A percentile compares a stretch with the other conserved stretches of the same genome.
Conservation (phyloP, 2,113 vertebrate genomes). For the Orycteropus afer region DNA sequence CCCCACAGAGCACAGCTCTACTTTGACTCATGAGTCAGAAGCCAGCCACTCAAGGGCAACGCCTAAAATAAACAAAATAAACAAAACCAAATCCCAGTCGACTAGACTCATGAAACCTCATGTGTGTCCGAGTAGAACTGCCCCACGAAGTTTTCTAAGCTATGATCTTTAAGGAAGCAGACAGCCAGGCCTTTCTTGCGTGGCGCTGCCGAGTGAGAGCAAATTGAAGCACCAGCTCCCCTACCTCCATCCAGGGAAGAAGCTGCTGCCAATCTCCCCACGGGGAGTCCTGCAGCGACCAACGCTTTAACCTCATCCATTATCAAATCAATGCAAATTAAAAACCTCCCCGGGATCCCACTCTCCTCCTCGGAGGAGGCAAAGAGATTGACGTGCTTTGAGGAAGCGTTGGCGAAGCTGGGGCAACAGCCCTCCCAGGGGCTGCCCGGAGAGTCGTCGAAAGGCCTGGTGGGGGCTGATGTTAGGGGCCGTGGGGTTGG, state of each 20-base stretch:
- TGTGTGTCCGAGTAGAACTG: not conserved
- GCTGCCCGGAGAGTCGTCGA: not conserved
- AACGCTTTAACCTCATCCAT: not conserved
- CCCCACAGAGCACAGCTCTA: no score
- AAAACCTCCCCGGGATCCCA: constrained; percentile 17
- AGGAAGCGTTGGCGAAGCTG: not conserved
- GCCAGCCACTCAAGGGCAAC: no score
- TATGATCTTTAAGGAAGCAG: not conserved
- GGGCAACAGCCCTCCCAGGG: not conserved
- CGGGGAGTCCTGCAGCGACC: not conserved
- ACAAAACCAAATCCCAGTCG: not conserved
- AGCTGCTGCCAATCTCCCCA: not conserved
- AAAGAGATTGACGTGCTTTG: not conserved
- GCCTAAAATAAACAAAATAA: no score
- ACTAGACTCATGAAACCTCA: not conserved
- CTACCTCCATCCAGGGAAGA: rapidly evolving
- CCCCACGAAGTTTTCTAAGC: not conserved
- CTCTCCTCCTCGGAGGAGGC: not conserved
- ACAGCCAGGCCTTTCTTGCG: not conserved
- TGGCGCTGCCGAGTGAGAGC: not conserved
- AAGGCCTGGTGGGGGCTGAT: not conserved
- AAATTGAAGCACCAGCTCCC: not conserved
- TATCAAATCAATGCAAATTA: constrained; percentile 62
- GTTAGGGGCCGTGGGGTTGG: not conserved
- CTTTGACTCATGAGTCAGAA: no score